phyloP scores from a whole-genome alignment of 2,113 vertebrate genomes.

The Mustela nigripes region DNA sequence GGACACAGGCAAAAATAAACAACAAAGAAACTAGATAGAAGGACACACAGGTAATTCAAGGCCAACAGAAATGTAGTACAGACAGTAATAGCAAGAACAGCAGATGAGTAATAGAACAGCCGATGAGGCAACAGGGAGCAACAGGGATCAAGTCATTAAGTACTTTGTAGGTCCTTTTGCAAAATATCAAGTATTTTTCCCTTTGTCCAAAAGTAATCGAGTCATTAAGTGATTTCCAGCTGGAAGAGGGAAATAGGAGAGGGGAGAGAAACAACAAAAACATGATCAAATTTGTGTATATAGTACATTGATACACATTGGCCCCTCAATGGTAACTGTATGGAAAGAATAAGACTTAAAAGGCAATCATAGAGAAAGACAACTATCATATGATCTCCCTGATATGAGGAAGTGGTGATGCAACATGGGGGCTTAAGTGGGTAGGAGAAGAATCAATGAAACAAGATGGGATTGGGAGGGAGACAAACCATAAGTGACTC shows the following conservation, averaged over 20 bases:
- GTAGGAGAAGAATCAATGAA: too few species aligned
- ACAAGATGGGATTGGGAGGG: too few species aligned
- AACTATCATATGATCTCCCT: too few species aligned
- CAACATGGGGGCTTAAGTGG: too few species aligned
- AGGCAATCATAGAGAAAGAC: background rate
- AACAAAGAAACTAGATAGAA: background rate
- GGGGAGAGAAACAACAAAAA: background rate
- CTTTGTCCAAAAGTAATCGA: background rate
- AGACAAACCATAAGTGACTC: too few species aligned
- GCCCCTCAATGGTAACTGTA: background rate
- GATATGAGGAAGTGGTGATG: too few species aligned
- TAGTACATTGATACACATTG: too few species aligned
- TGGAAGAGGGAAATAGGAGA: background rate
- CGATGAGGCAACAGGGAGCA: background rate
- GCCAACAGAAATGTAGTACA: background rate
- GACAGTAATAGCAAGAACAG: background rate
- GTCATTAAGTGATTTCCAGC: background rate
- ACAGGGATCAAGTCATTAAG: background rate
- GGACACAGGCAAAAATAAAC: background rate
- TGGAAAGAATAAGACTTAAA: background rate
- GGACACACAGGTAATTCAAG: background rate
- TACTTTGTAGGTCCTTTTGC: background rate
- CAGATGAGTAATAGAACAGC: background rate
- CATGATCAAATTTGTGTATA: background rate
- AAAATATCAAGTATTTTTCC: background rate